Percentiles rank a stretch among this genome's conserved stretches.
Evolutionary conservation across 1,140 invertebrate species (phyloP).

Genomic region (Microvelia longipes): DNA sequence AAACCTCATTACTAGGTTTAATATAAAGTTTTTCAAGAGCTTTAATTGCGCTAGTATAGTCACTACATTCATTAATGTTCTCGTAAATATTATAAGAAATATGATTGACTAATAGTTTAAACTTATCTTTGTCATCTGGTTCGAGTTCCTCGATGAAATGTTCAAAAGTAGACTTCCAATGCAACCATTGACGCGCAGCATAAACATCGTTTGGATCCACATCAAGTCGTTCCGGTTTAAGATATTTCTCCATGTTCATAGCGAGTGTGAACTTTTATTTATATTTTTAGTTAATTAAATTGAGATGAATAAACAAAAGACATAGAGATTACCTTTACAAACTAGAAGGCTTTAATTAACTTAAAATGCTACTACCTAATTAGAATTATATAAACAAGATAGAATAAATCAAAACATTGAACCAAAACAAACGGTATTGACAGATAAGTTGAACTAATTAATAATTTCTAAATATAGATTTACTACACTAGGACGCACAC

Average conservation of each 20-base stretch:
- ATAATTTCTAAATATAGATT: background rate
- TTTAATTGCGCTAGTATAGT: background rate
- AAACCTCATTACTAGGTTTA: constrained; percentile 9
- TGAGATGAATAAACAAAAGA: background rate
- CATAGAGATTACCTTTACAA: background rate
- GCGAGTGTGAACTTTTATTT: background rate
- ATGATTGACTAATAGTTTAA: background rate
- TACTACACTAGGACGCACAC: too few species aligned
- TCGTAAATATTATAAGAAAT: background rate
- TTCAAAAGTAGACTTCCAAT: background rate
- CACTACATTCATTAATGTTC: background rate
- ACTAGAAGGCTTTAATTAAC: background rate
- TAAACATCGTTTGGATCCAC: background rate
- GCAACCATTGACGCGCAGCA: background rate
- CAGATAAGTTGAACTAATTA: background rate
- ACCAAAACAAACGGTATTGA: too few species aligned
- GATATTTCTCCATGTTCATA: background rate
- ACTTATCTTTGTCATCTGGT: background rate
- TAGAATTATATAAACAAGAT: too few species aligned
- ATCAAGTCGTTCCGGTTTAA: background rate
- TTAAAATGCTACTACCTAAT: too few species aligned
- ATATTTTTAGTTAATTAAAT: background rate
- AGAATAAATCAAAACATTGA: too few species aligned
- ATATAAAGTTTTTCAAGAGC: constrained; percentile 3
- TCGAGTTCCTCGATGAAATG: background rate